Base-by-base conservation (phyloP, 2,888 invertebrate genomes). In the Meghimatium bilineatum region DNA sequence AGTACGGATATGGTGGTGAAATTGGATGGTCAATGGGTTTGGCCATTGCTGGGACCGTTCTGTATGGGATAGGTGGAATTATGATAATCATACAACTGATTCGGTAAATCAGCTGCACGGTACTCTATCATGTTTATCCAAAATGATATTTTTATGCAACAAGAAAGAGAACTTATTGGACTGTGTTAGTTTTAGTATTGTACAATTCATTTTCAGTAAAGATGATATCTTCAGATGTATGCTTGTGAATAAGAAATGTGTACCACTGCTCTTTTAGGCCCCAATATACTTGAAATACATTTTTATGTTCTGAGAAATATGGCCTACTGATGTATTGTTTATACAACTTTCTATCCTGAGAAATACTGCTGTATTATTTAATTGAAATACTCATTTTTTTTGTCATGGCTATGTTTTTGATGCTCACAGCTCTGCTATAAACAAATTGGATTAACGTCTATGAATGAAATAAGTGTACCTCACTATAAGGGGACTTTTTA, bases 21-120 rank as follows among this genome's bases (percentile, higher is more conserved):
- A 86, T 91, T 23, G 90, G 89, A 49, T 91, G 91, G 91, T 91
- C 91, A 26, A 90, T 91, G 90, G 91, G 90, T 26, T 67, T 91
- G 32, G 91, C 91, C 75, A 90, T 91, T 63, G 90, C 88, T 20
- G 91, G 89, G 2, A 87, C 88, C 56, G 77, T 89, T 14, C 86
- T 89, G 38, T 87, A 88, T 60, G 91, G 89, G 67, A 76, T 91
- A 1, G 88, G 90, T 26, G 90, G 89, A n/a, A 84, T 91, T 77
- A 88, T 90, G 88, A 86, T 88, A 34, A 87, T 91, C 52, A 75
- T 89, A 63, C 88, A 88, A 38, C 66, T 85, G 29, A 77, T 85
- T 38, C 67, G 76, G 38, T 75, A 83, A 71, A 72, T 29, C 29
- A 67, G 71, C 29, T 52, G 44, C 5, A n/a, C 29, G 69, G 10